These are phyloP conservation scores for Lasioglossum malachurum DNA, from an alignment of 2,888 invertebrate species.

Conservation along the genomic window DNA sequence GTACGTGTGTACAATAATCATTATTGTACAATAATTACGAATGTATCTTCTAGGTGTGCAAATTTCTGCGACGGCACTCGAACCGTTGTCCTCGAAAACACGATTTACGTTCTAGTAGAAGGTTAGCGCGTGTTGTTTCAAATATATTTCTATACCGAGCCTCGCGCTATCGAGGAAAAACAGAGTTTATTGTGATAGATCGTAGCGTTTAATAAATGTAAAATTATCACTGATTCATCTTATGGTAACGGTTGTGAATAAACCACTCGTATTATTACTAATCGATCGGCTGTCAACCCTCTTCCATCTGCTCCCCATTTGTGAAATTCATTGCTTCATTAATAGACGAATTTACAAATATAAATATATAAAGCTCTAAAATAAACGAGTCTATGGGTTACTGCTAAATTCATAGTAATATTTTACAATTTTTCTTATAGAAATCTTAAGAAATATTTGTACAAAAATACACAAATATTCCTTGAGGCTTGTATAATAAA, in stretches of 20 bases:
- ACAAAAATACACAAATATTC: not conserved
- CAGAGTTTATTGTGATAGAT: conserved; percentile 72
- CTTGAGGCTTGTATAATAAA: not conserved
- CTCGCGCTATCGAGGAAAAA: conserved; percentile 34
- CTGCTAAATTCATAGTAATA: too few relatives aligned
- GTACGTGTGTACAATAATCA: conserved; percentile 41
- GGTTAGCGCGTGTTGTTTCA: conserved; percentile 68
- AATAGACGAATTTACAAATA: too few relatives aligned
- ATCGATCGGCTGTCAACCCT: not conserved
- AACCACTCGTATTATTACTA: conserved; percentile 62
- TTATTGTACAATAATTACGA: conserved; percentile 38
- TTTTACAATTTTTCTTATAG: not conserved
- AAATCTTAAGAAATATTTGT: not conserved
- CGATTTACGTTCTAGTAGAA: conserved; percentile 60
- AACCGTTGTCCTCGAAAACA: conserved; percentile 29
- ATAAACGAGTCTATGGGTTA: too few relatives aligned
- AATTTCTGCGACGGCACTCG: conserved; percentile 27
- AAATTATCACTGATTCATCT: conserved; percentile 62
- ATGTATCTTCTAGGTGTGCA: conserved; percentile 58
- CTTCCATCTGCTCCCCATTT: not conserved
- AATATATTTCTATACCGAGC: conserved; percentile 78
- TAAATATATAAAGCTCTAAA: too few relatives aligned
- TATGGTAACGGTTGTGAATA: conserved; percentile 71
- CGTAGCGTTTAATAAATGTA: conserved; percentile 68
- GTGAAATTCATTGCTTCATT: not conserved